Evolutionary conservation across 2,888 invertebrate species (phyloP).

Genomic region (Latheticus oryzae): DNA sequence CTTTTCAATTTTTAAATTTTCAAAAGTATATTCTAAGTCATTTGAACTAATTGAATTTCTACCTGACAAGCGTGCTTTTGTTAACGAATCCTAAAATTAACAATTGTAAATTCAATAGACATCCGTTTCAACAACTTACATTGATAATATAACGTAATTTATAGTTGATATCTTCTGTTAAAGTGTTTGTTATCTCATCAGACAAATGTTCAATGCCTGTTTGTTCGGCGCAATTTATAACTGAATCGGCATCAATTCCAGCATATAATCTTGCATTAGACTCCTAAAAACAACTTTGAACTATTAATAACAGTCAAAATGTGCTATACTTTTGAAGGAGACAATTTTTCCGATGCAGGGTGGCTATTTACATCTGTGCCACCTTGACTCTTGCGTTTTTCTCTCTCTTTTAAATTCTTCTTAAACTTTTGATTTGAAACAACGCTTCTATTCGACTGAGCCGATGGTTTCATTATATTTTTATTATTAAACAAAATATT

Average conservation of each 20-base stretch:
- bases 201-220: constrained; percentile 56
- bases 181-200: constrained; percentile 57
- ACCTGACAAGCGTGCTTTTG: constrained; percentile 59
- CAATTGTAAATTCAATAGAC: constrained; percentile 8
- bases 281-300: constrained; percentile 54
- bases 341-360: constrained; percentile 54
- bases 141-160: constrained; percentile 62
- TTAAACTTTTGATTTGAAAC: constrained; percentile 54
- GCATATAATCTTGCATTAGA: constrained; percentile 56
- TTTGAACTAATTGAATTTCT: constrained; percentile 57
- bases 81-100: constrained; percentile 56
- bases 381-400: constrained; percentile 56
- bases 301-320: no score
- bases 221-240: constrained; percentile 60
- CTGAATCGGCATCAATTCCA: constrained; percentile 59
- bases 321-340: constrained; percentile 55
- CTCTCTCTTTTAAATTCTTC: constrained; percentile 55
- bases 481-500: no score
- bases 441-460: constrained; percentile 32
- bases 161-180: constrained; percentile 63
- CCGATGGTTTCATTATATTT: constrained; percentile 40
- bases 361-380: constrained; percentile 46
- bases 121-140: constrained; percentile 52
- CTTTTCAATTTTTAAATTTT: constrained; percentile 58
- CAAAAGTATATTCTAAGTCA: constrained; percentile 61